Base-by-base conservation (phyloP, 2,888 invertebrate genomes). In the Cactoblastis cactorum region DNA sequence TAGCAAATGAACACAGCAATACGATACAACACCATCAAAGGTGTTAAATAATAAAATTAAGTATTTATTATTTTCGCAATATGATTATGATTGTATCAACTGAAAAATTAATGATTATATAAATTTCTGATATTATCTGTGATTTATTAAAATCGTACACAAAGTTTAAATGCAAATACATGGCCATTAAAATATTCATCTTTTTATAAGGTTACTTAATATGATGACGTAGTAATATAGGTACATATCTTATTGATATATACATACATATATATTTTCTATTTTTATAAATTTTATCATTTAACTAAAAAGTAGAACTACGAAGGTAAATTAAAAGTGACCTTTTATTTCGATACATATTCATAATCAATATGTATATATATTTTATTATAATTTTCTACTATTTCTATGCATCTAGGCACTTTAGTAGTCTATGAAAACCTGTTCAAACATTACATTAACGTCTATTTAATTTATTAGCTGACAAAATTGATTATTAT, bases 391-490 rank as follows among this genome's bases (percentile, higher is more conserved):
- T 11, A 38, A 49, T 47, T 33, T 32, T 50, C 8, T 51, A 51
- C 12, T 49, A 54, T 49, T 49, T 6, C 68, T 77, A 74, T 69
- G 63, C 71, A 72, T 66, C 75, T 77, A 77, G 76, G 77, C 77
- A 77, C 77, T 76, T 77, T 58, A 55, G 62, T 68, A 73, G 67
- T 72, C 58, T 68, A 70, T 68, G 58, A 62, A 32, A 17, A 28
- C 28, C 15, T 17, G 32, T 43, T 28, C 5, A 15, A 28, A 3
- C 8, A 28, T 28, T 28, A 12, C 17, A 28, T 28, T 15, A 28
- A 43, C 24, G 15, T 17, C 11, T 32, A 43, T 17, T 14, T 1
- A 43, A 43, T 43, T 32, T 43, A 28, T 32, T 28, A 9, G 22
- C 28, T 14, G 18, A 45, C 14, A 35, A 54, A 45, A 37, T 52